phyloP scores from a whole-genome alignment of 1,140 invertebrate genomes.

The Marisa cornuarietis region DNA sequence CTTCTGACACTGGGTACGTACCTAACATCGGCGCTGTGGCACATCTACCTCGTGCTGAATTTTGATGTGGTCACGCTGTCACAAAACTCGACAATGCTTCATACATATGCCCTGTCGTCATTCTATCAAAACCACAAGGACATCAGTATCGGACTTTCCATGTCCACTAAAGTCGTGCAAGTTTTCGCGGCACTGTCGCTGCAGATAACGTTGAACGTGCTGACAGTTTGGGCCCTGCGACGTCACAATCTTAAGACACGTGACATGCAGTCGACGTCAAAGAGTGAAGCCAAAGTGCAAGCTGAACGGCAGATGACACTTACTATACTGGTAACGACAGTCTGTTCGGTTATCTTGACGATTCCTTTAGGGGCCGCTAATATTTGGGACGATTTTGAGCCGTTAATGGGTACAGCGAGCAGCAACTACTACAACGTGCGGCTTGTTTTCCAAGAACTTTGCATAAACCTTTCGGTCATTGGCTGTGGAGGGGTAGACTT shows the following conservation, averaged over 20 bases:
- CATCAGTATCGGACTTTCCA: background rate
- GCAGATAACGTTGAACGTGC: background rate
- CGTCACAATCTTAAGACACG: background rate
- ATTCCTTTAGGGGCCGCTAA: background rate
- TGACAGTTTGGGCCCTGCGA: background rate
- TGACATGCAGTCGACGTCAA: background rate
- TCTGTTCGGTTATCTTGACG: background rate
- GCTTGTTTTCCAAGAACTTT: background rate
- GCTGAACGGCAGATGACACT: background rate
- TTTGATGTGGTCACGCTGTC: background rate
- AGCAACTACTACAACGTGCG: background rate
- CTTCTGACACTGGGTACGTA: background rate
- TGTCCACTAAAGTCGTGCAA: background rate
- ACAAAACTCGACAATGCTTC: background rate
- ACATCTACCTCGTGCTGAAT: background rate
- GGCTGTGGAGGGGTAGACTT: background rate
- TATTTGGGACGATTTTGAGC: background rate
- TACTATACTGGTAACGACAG: background rate
- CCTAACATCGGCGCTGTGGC: background rate
- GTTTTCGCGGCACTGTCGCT: background rate
- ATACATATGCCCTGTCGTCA: background rate
- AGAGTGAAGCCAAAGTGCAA: background rate
- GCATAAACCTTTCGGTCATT: background rate
- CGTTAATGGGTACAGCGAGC: too few species aligned
- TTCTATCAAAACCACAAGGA: background rate